Evolutionary conservation across 2,888 invertebrate species (phyloP).

Genomic region (Pyrrhia umbra): DNA sequence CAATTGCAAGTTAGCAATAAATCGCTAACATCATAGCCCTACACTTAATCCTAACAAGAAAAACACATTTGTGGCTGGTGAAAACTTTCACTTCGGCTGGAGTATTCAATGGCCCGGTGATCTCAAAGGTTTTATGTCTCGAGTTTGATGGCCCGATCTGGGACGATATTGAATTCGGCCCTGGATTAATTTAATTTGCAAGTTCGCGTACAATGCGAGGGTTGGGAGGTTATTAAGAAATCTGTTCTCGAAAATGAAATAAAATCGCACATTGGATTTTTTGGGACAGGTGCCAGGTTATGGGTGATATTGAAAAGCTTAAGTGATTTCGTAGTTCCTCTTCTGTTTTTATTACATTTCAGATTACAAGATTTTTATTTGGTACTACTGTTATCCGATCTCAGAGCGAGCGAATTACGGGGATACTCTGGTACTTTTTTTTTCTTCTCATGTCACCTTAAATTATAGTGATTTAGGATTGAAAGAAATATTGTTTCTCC

Average conservation of each 20-base stretch:
- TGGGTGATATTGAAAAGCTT: slow-evolving; percentile 38
- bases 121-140: slow-evolving; percentile 69
- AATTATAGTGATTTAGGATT: background rate
- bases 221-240: slow-evolving; percentile 69
- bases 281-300: slow-evolving; percentile 34
- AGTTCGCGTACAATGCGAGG: slow-evolving; percentile 69
- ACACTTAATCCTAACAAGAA: slow-evolving; percentile 74
- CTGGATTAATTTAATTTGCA: slow-evolving; percentile 80
- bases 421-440: background rate
- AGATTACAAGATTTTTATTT: slow-evolving; percentile 14
- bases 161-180: slow-evolving; percentile 72
- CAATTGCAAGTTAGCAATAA: slow-evolving; percentile 26
- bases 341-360: slow-evolving; percentile 35
- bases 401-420: background rate
- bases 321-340: slow-evolving; percentile 44
- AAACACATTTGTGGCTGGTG: slow-evolving; percentile 79
- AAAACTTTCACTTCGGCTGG: slow-evolving; percentile 72
- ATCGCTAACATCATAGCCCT: slow-evolving; percentile 55
- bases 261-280: slow-evolving; percentile 51
- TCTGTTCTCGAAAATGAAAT: slow-evolving; percentile 64
- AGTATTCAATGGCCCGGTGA: slow-evolving; percentile 67
- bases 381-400: slow-evolving; percentile 4
- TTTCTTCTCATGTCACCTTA: background rate
- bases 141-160: slow-evolving; percentile 71
- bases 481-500: background rate